phyloP scores from a whole-genome alignment of 2,888 invertebrate species.

The Eupithecia centaureata region DNA sequence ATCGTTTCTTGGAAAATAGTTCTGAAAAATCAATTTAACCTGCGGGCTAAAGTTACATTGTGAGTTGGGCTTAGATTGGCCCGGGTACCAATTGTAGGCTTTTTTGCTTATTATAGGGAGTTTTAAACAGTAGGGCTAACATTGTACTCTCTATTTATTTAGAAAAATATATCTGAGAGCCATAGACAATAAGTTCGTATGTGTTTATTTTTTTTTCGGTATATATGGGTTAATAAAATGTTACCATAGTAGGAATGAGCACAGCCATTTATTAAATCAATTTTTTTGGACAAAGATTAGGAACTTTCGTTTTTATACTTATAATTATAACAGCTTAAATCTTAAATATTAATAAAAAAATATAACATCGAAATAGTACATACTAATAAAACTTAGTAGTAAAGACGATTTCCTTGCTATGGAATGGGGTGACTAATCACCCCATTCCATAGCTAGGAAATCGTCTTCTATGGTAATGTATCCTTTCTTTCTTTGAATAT shows the following conservation, averaged over 20 bases:
- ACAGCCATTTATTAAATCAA: background rate
- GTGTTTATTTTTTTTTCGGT: background rate
- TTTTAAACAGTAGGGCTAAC: background rate
- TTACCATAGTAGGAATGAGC: background rate
- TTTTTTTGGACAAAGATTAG: background rate
- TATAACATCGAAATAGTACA: conserved; percentile 1
- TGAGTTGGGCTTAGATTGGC: too few species aligned
- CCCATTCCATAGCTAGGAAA: background rate
- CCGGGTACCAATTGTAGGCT: too few species aligned
- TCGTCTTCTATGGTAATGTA: background rate
- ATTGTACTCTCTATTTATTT: background rate
- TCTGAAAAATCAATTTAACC: too few species aligned
- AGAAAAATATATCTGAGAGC: background rate
- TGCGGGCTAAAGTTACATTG: too few species aligned
- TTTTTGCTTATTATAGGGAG: conserved; percentile 7
- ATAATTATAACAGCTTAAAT: too few species aligned
- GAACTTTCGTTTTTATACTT: background rate
- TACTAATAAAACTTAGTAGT: background rate
- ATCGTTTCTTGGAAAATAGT: too few species aligned
- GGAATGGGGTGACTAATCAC: too few species aligned
- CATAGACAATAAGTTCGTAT: background rate
- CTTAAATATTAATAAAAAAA: background rate
- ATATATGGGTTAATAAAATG: background rate
- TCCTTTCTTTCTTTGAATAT: background rate
- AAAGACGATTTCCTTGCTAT: too few species aligned